Evolutionary conservation across 2,888 invertebrate genomes (phyloP).

Genomic region (Hedychridium roseum): DNA sequence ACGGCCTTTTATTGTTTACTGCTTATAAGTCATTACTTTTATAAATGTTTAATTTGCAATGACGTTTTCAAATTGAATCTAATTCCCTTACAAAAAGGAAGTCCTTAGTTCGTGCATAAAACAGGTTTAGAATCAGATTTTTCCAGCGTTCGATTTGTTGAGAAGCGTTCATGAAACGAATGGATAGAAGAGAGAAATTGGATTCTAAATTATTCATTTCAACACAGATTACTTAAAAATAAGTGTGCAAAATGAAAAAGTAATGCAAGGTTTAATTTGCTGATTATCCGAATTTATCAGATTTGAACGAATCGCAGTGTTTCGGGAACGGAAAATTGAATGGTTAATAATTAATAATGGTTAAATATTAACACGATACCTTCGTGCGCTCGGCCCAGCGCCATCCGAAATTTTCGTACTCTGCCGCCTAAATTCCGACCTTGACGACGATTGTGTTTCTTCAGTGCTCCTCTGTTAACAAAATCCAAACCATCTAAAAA

Average conservation of each 20-base stretch:
- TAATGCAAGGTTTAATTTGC: no score
- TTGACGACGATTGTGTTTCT: constrained; percentile 17
- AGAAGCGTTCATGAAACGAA: no score
- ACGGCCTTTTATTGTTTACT: no score
- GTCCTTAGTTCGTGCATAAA: no score
- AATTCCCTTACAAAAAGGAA: no score
- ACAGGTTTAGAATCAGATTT: no score
- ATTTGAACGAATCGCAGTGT: not conserved
- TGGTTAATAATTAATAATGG: not conserved
- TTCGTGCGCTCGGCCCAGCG: constrained; percentile 42
- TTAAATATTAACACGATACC: constrained; percentile 26
- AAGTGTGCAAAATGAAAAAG: not conserved
- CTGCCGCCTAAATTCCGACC: constrained; percentile 39
- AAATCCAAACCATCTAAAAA: no score
- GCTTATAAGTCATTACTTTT: no score
- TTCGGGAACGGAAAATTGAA: not conserved
- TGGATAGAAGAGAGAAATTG: not conserved
- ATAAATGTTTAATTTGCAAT: no score
- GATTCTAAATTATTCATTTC: not conserved
- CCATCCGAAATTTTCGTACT: constrained; percentile 40
- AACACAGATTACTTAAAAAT: not conserved
- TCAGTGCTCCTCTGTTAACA: constrained; percentile 34
- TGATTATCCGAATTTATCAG: not conserved
- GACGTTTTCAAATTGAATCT: no score
- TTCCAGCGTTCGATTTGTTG: no score